Base-by-base conservation (phyloP, 2,113 vertebrate genomes). In the Aldabrachelys gigantea region DNA sequence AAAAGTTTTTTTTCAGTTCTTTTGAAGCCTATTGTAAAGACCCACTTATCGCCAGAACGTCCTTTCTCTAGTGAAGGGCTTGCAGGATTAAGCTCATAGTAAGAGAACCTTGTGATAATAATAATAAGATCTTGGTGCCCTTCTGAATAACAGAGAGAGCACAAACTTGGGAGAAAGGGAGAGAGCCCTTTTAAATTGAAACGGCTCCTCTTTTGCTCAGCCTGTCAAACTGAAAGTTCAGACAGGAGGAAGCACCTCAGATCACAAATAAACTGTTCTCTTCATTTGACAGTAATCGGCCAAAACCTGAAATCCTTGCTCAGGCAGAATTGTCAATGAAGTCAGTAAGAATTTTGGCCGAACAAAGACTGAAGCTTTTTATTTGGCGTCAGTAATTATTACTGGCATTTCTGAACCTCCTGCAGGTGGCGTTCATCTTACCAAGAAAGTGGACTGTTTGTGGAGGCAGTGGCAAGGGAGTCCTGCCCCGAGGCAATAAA, bases 231-330 rank as follows among this genome's bases (percentile, higher is more conserved):
- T 22, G 50, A 22, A 95, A 92, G 82, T 89, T 97, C 85, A 94
- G 85, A 75, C 90, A 93, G 75, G 92, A 96, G 85, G 96, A 96
- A 96, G 85, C 82, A 88, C 90, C 93, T 96, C 94, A 92, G 94
- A 91, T 83, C 89, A 84, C 89, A 97, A 87, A 91, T 95, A 95
- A 96, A 96, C 90, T 50, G 8, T 89, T 93, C 96, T 95, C 85
- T 96, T 94, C 90, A 89, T 91, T 94, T 95, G 85, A 95, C 89
- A 81, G 95, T 94, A 97, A 89, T 96, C 92, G 89, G 84, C 93
- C 94, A 95, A 95, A 95, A 59, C 94, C 53, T 50, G 6, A 76
- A 89, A 38, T 80, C 93, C 93, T 95, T 49, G 82, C 89, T 97
- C 47, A 84, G 85, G 85, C 87, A 89, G 92, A 95, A 72, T 83